A percentile compares a stretch with the other conserved stretches of the same genome.
Conservation (phyloP, 2,888 invertebrate genomes). For the Cephus nigrinus region DNA sequence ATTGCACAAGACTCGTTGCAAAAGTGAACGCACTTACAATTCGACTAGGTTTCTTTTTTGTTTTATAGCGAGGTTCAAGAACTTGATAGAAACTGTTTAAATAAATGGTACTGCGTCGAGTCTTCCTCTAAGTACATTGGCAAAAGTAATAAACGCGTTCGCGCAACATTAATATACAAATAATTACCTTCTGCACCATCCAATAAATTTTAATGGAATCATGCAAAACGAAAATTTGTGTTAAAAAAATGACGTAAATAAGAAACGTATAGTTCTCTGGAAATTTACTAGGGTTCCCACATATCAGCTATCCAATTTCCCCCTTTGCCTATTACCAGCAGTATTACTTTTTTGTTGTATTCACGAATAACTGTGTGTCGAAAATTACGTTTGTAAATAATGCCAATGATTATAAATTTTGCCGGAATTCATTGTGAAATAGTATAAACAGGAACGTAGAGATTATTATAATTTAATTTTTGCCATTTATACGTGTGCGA, state of each 20-base stretch:
- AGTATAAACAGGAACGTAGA: neutral
- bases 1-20: neutral
- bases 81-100: neutral
- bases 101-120: neutral
- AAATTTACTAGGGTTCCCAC: neutral
- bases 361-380: neutral
- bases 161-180: neutral
- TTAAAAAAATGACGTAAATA: neutral
- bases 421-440: neutral
- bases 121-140: constrained; percentile 5
- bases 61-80: neutral
- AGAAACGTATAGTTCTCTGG: neutral
- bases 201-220: neutral
- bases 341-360: neutral
- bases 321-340: neutral
- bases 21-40: neutral
- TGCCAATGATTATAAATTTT: neutral
- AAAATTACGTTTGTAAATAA: neutral
- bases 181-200: constrained; percentile 20
- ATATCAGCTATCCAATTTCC: neutral
- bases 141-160: constrained; percentile 3
- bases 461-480: neutral
- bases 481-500: neutral
- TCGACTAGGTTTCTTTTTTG: neutral
- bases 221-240: neutral